Base-by-base conservation (phyloP, 2,797 vertebrate genomes). In the Astyanax mexicanus region DNA sequence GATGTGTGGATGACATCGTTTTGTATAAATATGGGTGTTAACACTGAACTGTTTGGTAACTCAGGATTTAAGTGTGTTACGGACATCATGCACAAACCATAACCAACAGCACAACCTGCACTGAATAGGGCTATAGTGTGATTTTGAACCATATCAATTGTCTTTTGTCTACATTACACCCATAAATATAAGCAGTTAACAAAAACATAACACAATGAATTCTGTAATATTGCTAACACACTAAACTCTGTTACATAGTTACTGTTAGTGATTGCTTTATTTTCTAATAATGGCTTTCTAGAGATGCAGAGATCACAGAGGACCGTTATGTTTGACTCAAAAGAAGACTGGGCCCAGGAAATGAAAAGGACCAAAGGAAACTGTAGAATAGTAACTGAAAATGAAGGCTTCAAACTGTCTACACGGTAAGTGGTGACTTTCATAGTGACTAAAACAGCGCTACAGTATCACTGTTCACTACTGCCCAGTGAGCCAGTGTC, bases 281-380 rank as follows among this genome's bases (percentile, higher is more conserved):
- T 47, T 57, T 47, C 27, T 55, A 9, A 15, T 19, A 10, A 25
- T 72, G 44, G 23, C 66, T 70, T 71, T 64, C 23, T 72, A 88
- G 88, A 77, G 60, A 62, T 69, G 52, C 84, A 71, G 44, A 78
- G 55, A 40, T 79, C 75, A 51, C 73, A 70, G 45, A 83, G 71
- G 44, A 94, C 94, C 0, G 21, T 94, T 42, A 93, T 95, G 94
- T 96, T 96, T 87, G 94, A 96, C 69, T 86, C 90, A 0, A 81
- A 83, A 0, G 90, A 92, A 52, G 95, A 96, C 86, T 96, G 95
- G 95, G 84, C 76, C n/a, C 85, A 83, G 80, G 95, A 96, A 71
- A 37, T 96, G 87, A 93, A 94, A 55, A 83, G 95, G 38, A 95
- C 93, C 51, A 95, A 92, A 89, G 93, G 91, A 49, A 89, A 83